Base-by-base conservation (phyloP, 1,140 invertebrate species). In the Babylonia areolata region DNA sequence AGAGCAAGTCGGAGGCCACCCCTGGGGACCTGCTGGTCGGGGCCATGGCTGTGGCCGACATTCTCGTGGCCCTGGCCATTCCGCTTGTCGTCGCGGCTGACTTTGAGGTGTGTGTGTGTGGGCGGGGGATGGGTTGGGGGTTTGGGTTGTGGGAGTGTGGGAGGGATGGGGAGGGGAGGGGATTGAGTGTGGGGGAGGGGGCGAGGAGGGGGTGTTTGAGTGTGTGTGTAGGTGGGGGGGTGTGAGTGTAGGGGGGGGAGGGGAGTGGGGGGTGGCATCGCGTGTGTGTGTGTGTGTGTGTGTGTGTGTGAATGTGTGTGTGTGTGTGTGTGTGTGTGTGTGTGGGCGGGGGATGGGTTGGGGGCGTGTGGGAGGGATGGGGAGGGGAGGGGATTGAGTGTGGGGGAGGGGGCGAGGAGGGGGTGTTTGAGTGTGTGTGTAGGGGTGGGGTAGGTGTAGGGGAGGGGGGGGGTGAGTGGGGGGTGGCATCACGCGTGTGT, bases 21-120 rank as follows among this genome's bases (percentile, higher is more conserved):
- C 37, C 81, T 37, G 81, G 39, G 58, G 81, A 83, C 58, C 33
- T 58, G 11, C 81, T 83, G 54, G 54, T 83, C 58, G 81, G 37
- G 15, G 81, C 81, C 81, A 37, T 83, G 81, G 81, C 81, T 0
- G 54, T 69, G 51, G 58, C 81, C 39, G 58, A 83, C 35, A 39
- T 64, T 15, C 33, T 69, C 20, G n/a, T 69, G 54, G 81, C 81
- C 28, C 28, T 71, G 33, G 64, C 23, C 12, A 71, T 83, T 39
- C 81, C 81, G 23, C 33, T 83, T 20, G 37, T 33, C 20, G 31
- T 83, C 17, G 3, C 71, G 81, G 81, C 81, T 28, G 81, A 83
- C 54, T 83, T 83, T 69, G 81, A 83, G 51, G 81, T 83, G 37
- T n/a, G 23, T 46, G 78, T 80, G 17, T 11, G 78, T n/a, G 39